These are phyloP conservation scores for Monopterus albus DNA, from an alignment of 2,113 vertebrate genomes.

Conservation along the genomic window DNA sequence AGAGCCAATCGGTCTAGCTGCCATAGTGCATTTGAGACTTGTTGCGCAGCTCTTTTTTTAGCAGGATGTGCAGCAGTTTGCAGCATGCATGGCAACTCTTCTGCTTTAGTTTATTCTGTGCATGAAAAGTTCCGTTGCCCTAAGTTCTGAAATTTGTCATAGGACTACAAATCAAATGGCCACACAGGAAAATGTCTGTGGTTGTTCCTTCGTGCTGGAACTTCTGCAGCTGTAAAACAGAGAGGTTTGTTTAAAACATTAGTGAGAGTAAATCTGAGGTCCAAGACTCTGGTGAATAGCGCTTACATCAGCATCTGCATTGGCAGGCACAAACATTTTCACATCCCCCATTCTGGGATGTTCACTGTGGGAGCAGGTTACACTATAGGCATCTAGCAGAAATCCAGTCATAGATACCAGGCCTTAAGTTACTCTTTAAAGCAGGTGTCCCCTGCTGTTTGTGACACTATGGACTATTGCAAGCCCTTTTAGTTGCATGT, in stretches of 20 bases:
- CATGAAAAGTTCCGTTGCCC: no score
- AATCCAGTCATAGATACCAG: constrained; percentile 69
- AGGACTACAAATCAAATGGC: neutral
- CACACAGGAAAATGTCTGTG: neutral
- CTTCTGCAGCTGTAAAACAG: neutral
- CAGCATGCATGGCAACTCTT: neutral
- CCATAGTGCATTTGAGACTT: constrained; percentile 41
- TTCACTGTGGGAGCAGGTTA: constrained; percentile 66
- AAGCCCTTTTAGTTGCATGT: neutral
- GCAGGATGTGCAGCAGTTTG: constrained; percentile 44
- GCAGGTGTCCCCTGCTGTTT: constrained; percentile 64
- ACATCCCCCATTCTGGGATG: constrained; percentile 52
- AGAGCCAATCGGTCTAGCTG: constrained; percentile 18
- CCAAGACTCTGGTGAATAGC: constrained; percentile 27
- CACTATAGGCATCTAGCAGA: constrained; percentile 74
- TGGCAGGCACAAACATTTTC: constrained; percentile 46
- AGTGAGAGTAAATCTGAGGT: neutral
- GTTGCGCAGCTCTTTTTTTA: constrained; percentile 63
- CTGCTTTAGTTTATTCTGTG: neutral
- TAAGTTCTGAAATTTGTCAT: no score
- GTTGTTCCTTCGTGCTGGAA: neutral
- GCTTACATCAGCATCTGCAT: constrained; percentile 24
- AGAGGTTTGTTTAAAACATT: neutral
- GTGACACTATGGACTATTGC: constrained; percentile 8
- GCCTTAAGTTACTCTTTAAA: constrained; percentile 69